Evolutionary conservation across 2,113 vertebrate genomes (phyloP).

Genomic region (Amblyopsis rosae): DNA sequence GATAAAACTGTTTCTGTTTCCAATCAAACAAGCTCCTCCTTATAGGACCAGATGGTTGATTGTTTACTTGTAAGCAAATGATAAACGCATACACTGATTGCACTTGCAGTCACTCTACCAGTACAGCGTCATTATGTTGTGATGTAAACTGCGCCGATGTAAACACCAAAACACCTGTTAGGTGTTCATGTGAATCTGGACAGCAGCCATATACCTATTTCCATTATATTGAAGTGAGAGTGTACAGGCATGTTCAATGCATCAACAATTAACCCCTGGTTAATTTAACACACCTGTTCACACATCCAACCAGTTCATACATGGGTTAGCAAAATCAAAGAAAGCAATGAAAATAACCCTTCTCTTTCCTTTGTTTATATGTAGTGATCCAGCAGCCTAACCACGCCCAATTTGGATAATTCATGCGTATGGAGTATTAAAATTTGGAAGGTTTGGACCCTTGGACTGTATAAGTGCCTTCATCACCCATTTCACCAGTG

Average conservation of each 20-base stretch:
- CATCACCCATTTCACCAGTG: too few species aligned
- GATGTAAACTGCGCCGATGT: conserved; percentile 41
- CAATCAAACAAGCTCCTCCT: conserved; percentile 56
- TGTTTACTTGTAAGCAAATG: conserved; percentile 55
- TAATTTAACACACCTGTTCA: conserved; percentile 68
- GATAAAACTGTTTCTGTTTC: conserved; percentile 14
- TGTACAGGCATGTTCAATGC: conserved; percentile 20
- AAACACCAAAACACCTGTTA: conserved; percentile 65
- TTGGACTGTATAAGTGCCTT: too few species aligned
- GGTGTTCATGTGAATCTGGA: conserved; percentile 53
- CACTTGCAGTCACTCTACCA: conserved; percentile 57
- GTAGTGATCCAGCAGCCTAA: too few species aligned
- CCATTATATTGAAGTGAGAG: conserved; percentile 19
- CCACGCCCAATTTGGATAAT: too few species aligned
- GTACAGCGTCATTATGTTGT: conserved; percentile 62
- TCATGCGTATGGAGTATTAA: too few species aligned
- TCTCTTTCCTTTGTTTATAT: conserved; percentile 8
- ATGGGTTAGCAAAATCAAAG: conserved; percentile 40
- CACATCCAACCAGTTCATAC: conserved; percentile 21
- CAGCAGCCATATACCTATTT: conserved; percentile 29
- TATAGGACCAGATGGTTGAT: conserved; percentile 69
- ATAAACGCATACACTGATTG: conserved; percentile 62
- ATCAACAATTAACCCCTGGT: conserved; percentile 52
- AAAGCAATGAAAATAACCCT: neutral
- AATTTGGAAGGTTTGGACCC: too few species aligned